Evolutionary conservation across 2,888 invertebrate genomes (phyloP), one percentile per base, ranked within the genome.

Genomic region (Limnephilus marmoratus): DNA sequence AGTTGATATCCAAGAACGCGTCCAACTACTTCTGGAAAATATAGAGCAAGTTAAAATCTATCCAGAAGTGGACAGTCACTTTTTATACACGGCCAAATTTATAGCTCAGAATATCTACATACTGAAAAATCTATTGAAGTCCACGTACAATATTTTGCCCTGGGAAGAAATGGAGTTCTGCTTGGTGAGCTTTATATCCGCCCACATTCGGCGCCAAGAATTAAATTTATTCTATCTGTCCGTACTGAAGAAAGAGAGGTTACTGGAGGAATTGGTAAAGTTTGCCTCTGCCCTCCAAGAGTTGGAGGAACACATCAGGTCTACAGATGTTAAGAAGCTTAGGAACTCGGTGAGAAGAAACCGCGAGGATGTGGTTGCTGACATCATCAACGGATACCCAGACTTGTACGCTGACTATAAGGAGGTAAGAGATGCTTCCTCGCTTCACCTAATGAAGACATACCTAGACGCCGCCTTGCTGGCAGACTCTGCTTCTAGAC

Each of bases 101-200:
- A 93, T 94, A 81, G 93, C 93, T 37, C 93, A 93, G 86, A 94
- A 94, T 91, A 92, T 94, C 90, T 90, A 93, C 91, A 41, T 94
- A 68, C 91, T 94, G 86, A 94, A 94, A 85, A 88, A 90, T 41
- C 93, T 93, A 53, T 90, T 94, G 81, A 94, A 93, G 91, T 93
- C 87, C 13, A 94, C 94, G 0, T 94, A 94, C 90, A 90, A 93
- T 80, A 90, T 31, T 85, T 29, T 94, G 89, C 94, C 94, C 45
- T 94, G 94, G 94, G 94, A 94, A 91, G 94, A 94, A 93, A 94
- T 94, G 9, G 94, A 94, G 90, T 94, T 94, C 93, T 94, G 94
- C 93, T 93, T 94, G 53, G 41, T 94, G n/a, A 91, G 90, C 90
- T 94, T 94, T 92, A 68, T 94, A 49, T 93, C 91, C 31, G 90